Evolutionary conservation across 2,797 vertebrate genomes (phyloP).

Genomic region (Sorex maritimensis): DNA sequence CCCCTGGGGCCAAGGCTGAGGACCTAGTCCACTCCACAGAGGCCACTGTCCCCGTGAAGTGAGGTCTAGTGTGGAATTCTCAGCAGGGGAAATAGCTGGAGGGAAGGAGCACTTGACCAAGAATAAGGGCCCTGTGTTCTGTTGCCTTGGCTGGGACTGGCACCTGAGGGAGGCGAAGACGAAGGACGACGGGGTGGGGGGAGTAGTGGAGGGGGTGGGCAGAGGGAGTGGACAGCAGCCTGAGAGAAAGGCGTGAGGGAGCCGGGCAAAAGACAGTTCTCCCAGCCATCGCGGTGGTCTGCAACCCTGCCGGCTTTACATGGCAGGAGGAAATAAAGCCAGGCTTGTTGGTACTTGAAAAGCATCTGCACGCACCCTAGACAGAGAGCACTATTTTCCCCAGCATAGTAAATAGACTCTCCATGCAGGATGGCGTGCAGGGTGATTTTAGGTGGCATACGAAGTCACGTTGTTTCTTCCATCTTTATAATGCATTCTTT

Average conservation of each 20-base stretch:
- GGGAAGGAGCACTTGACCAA: slow-evolving; percentile 78
- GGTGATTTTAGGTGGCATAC: slow-evolving; percentile 68
- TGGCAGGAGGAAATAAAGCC: slow-evolving; percentile 74
- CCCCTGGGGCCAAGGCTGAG: slow-evolving; percentile 66
- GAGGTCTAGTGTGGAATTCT: slow-evolving; percentile 80
- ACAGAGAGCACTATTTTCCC: slow-evolving; percentile 79
- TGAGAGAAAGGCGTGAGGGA: slow-evolving; percentile 65
- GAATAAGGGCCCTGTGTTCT: slow-evolving; percentile 83
- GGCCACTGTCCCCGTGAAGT: slow-evolving; percentile 70
- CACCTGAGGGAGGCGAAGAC: slow-evolving; percentile 69
- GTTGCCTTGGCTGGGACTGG: slow-evolving; percentile 60
- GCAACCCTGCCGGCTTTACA: slow-evolving; percentile 61
- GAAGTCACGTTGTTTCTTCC: slow-evolving; percentile 74
- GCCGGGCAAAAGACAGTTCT: slow-evolving; percentile 49
- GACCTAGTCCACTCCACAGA: slow-evolving; percentile 73
- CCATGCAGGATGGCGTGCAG: slow-evolving; percentile 40
- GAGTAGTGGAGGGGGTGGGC: slow-evolving; percentile 53
- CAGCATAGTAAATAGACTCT: slow-evolving; percentile 58
- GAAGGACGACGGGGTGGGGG: neutral
- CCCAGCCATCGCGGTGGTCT: slow-evolving; percentile 32
- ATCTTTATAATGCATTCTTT: slow-evolving; percentile 79
- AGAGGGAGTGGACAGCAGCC: slow-evolving; percentile 19
- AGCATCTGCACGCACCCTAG: slow-evolving; percentile 61
- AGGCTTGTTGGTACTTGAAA: slow-evolving; percentile 69
- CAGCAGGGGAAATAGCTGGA: slow-evolving; percentile 70